These are phyloP conservation scores for Heliconius ethilla DNA, from an alignment of 2,888 invertebrate genomes.

Conservation along the genomic window DNA sequence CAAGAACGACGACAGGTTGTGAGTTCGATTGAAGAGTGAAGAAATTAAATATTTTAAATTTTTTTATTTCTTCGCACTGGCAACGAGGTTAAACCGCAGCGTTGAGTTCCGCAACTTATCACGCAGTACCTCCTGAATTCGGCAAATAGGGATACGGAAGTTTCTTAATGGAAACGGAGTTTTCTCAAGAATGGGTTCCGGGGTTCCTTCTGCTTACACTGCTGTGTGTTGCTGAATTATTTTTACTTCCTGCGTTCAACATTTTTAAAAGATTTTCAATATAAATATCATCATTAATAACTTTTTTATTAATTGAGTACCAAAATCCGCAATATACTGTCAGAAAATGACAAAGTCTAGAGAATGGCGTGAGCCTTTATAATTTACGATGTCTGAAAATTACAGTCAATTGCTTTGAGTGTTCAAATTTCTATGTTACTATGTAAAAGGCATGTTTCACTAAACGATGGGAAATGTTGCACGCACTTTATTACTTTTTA, in stretches of 20 bases:
- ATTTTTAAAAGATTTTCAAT: background rate
- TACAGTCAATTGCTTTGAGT: constrained; percentile 18
- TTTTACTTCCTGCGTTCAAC: background rate
- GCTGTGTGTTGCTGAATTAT: too few relatives aligned
- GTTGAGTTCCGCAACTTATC: too few relatives aligned
- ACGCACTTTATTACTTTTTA: background rate
- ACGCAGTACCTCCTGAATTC: too few relatives aligned
- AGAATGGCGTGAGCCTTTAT: constrained; percentile 29
- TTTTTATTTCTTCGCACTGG: too few relatives aligned
- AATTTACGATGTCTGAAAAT: constrained; percentile 15
- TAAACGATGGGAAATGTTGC: background rate
- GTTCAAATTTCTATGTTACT: constrained; percentile 4
- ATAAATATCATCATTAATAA: background rate
- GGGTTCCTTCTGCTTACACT: too few relatives aligned
- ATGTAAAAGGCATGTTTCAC: constrained; percentile 1
- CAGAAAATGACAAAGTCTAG: background rate
- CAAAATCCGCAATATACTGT: background rate
- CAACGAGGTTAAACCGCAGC: too few relatives aligned
- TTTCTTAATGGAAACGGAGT: too few relatives aligned
- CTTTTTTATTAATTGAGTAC: background rate
- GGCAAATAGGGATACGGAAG: too few relatives aligned
- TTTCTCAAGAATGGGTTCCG: too few relatives aligned
- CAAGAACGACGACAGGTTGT: too few relatives aligned
- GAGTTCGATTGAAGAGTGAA: too few relatives aligned
- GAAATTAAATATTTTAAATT: too few relatives aligned